phyloP scores from a whole-genome alignment of 92 coral and sea anemone genomes.

The Epizoanthus illoricatus region DNA sequence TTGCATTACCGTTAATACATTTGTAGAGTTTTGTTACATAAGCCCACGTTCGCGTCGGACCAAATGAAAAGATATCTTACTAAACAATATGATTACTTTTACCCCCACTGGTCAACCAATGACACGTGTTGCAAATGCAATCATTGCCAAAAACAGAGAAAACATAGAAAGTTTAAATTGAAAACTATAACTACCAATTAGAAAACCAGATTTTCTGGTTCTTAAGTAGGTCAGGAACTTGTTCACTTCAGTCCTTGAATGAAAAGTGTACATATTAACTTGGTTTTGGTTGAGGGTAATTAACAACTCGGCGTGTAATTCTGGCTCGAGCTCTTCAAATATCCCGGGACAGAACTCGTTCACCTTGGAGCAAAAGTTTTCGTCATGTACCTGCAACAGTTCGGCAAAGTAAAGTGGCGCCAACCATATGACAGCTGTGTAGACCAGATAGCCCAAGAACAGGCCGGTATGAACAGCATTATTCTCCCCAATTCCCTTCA shows the following conservation, averaged over 20 bases:
- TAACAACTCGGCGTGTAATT: background rate
- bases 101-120: conserved; percentile 27
- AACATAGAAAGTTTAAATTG: conserved; percentile 59
- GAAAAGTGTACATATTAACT: conserved; percentile 30
- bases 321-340: conserved; percentile 42
- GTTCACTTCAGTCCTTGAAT: conserved; percentile 58
- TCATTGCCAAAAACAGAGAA: conserved; percentile 51
- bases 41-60: too few species aligned
- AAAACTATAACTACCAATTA: conserved; percentile 64
- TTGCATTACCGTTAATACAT: too few species aligned
- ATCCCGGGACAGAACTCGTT: conserved; percentile 61
- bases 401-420: conserved; percentile 62
- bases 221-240: conserved; percentile 55
- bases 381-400: conserved; percentile 50
- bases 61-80: too few species aligned
- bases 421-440: conserved; percentile 57
- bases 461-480: conserved; percentile 50
- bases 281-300: conserved; percentile 10
- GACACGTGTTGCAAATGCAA: conserved; percentile 46
- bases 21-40: too few species aligned
- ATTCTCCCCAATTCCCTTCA: conserved; percentile 14
- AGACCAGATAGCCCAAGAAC: conserved; percentile 48
- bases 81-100: background rate
- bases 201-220: conserved; percentile 58
- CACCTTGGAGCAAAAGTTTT: conserved; percentile 40